These are phyloP conservation scores for Chironomus tepperi DNA, from an alignment of 1,140 invertebrate species.

Conservation along the genomic window DNA sequence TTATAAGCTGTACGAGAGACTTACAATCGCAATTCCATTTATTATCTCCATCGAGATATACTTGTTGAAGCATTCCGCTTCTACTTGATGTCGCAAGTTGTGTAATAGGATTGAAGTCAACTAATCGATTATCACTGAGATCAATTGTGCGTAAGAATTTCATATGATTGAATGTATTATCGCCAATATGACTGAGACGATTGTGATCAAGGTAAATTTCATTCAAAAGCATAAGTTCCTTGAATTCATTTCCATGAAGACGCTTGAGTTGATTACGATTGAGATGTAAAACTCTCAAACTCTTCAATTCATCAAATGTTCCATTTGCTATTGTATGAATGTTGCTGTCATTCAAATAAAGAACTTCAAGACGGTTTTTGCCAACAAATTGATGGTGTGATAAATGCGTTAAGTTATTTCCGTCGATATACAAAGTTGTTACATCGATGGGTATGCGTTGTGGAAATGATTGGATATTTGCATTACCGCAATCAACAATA, in stretches of 20 bases:
- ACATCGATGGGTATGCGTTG: constrained; percentile 81
- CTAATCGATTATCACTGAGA: constrained; percentile 69
- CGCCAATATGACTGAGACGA: constrained; percentile 58
- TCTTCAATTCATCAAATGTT: constrained; percentile 72
- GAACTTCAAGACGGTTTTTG: constrained; percentile 70
- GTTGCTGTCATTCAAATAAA: constrained; percentile 75
- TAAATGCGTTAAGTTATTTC: constrained; percentile 69
- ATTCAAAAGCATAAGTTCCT: constrained; percentile 59
- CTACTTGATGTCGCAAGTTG: constrained; percentile 46
- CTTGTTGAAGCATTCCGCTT: constrained; percentile 47
- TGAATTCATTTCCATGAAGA: constrained; percentile 67
- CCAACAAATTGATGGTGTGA: constrained; percentile 80
- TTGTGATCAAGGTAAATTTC: constrained; percentile 80
- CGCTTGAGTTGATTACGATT: constrained; percentile 69
- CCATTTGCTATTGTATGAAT: constrained; percentile 71
- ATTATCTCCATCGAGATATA: constrained; percentile 55
- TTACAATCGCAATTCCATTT: constrained; percentile 65
- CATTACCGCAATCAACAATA: constrained; percentile 77
- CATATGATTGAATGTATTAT: constrained; percentile 64
- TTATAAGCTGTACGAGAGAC: constrained; percentile 52
- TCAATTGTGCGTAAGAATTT: constrained; percentile 65
- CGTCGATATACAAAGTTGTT: constrained; percentile 80
- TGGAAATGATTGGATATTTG: constrained; percentile 61
- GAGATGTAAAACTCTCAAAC: constrained; percentile 66
- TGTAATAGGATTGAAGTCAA: constrained; percentile 65